Base-by-base conservation (phyloP, 2,113 vertebrate genomes). In the Gnathonemus echidnorhynchus region DNA sequence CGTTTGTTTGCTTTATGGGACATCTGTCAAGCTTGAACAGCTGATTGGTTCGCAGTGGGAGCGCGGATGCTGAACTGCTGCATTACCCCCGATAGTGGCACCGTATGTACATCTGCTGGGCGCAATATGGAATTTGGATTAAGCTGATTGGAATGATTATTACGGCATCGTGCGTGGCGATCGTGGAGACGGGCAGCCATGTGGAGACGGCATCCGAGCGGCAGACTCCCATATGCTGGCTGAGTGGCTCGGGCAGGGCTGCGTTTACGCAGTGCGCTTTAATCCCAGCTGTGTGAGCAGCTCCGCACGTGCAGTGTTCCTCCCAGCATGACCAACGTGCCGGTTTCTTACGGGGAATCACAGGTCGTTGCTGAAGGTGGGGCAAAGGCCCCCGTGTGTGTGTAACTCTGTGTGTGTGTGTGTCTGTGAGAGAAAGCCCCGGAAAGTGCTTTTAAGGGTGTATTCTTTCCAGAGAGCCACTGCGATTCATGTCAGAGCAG, bases 61-160 rank as follows among this genome's bases (percentile, higher is more conserved):
- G 5, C 21, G 45, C 19, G 8, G 83, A 85, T 3, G 21, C 45
- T 2, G 83, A 46, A 31, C 49, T 31, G 27, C 86, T 39, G 86
- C 86, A 87, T 87, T 87, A 56, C 53, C 86, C 86, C 86, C 31
- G 27, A 39, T 35, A 53, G 49, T 31, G 17, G 31, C 27, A 53
- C 31, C 7, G 50, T 56, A 35, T 56, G 5, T 74, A 56, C 15
- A 53, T 80, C 74, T 77, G 88, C 70, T 52, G 70, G 27, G 2
- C 49, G 3, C 66, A 77, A 53, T 35, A 83, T 89, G 49, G 50
- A 53, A 39, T 53, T 27, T 50, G 50, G 39, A 89, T 84, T 15
- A 83, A 56, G 49, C 19, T 83, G 77, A 83, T 50, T 83, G n/a
- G 49, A 80, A 89, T 89, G 46, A 89, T 83, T 48, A 83, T 56